Conservation (phyloP, 2,888 invertebrate genomes). For the Pilophorus perplexus region DNA sequence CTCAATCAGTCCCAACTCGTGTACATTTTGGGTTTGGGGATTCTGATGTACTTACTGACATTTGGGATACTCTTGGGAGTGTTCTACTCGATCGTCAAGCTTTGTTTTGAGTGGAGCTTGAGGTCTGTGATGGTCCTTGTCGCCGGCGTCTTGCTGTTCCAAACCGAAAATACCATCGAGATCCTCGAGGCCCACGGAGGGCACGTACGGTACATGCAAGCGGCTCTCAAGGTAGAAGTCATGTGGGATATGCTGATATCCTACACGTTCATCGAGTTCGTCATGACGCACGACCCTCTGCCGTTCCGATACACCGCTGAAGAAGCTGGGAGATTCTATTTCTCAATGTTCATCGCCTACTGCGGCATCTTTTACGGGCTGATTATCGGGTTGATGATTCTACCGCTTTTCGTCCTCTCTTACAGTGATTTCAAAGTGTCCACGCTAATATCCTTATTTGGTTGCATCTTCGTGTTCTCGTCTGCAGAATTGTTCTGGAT, state of each 20-base stretch:
- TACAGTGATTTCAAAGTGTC: neutral
- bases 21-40: neutral
- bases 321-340: neutral
- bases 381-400: neutral
- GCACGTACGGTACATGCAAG: conserved; percentile 21
- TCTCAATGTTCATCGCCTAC: neutral
- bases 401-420: conserved; percentile 3
- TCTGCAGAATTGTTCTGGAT: conserved; percentile 1
- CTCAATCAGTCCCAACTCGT: neutral
- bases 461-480: neutral
- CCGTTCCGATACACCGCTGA: neutral
- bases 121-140: neutral
- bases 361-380: conserved; percentile 2
- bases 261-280: conserved; percentile 7
- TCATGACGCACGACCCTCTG: neutral
- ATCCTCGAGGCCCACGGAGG: conserved; percentile 19
- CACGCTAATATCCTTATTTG: neutral
- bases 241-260: neutral
- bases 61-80: neutral
- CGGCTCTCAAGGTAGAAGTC: conserved; percentile 23
- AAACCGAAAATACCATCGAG: conserved; percentile 3
- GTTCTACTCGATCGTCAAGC: neutral
- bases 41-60: neutral
- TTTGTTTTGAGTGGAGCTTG: conserved; percentile 16
- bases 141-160: conserved; percentile 5